Evolutionary conservation across 2,113 vertebrate species (phyloP), one percentile per base, ranked within the genome.

Genomic region (Phrynosoma blainvillii): DNA sequence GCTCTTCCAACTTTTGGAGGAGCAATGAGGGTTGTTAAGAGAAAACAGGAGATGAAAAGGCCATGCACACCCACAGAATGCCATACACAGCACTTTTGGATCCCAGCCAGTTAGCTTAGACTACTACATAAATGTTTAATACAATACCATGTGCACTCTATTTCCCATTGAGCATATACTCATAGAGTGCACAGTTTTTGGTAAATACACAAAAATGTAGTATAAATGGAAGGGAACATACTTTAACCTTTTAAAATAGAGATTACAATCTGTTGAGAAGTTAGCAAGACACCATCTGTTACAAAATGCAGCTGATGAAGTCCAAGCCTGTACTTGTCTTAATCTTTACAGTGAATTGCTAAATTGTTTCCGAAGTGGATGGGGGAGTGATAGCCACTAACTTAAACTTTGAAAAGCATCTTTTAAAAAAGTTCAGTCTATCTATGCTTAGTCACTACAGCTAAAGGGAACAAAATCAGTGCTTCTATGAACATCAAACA

Each of bases 181-280:
- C 18, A 56, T 54, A 11, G 68, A 32, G 1, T 73, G 10, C 82
- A 56, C 10, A 73, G n/a, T 52, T 32, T 65, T 56, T 11, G 21
- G 47, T 84, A 84, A 84, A 84, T 84, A 73, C 21, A 56, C 10
- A 23, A 73, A 84, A 73, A 84, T 56, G 30, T 71, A 73, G 71
- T 70, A 73, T 23, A 32, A 73, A 84, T 73, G 27, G 52, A 54
- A 73, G 32, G 42, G 42, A 78, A 30, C 47, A 73, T 32, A 84
- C 52, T 56, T 84, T 56, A 84, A 84, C 47, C 82, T 84, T 73
- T 84, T 84, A 56, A 83, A 84, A 84, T 56, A 73, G 32, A 84
- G 71, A 84, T 70, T 84, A 32, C 82, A 84, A 25, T 84, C 82
- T 73, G 82, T 54, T 30, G 3, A 68, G 16, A 75, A 85, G 71